These are phyloP conservation scores for Plemyria rubiginata DNA, from an alignment of 2,888 invertebrate species.

Conservation along the genomic window DNA sequence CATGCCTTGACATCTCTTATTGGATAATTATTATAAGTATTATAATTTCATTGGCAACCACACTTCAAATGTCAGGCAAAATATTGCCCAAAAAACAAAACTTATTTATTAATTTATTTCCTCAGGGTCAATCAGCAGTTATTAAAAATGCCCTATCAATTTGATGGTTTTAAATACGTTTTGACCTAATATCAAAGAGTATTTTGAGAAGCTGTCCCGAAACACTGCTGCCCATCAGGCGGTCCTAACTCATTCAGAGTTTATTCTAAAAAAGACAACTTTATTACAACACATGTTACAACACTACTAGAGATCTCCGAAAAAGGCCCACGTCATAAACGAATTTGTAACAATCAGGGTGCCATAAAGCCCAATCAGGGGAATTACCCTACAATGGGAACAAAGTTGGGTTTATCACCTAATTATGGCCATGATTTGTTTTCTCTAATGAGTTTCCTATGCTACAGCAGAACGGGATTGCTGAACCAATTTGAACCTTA, in stretches of 20 bases:
- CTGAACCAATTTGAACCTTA: constrained; percentile 43
- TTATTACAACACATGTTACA: constrained; percentile 26
- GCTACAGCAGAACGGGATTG: constrained; percentile 38
- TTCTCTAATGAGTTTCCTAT: constrained; percentile 73
- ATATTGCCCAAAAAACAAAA: no score
- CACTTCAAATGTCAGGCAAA: no score
- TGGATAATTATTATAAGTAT: no score
- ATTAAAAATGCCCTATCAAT: no score
- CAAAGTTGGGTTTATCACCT: constrained; percentile 74
- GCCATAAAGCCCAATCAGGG: constrained; percentile 73
- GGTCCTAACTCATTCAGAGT: background rate
- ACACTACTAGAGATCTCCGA: constrained; percentile 37
- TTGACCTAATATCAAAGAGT: background rate
- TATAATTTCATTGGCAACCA: no score
- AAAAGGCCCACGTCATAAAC: constrained; percentile 59
- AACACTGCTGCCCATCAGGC: background rate
- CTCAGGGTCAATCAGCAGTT: no score
- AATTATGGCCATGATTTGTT: constrained; percentile 80
- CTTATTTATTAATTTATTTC: no score
- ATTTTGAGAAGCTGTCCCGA: background rate
- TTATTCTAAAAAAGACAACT: constrained; percentile 3
- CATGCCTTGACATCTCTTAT: no score
- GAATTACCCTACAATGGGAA: constrained; percentile 73
- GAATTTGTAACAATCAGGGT: constrained; percentile 79
- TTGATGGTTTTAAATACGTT: no score